Evolutionary conservation across 2,113 vertebrate genomes (phyloP).

Genomic region (Neopipo cinnamomea): DNA sequence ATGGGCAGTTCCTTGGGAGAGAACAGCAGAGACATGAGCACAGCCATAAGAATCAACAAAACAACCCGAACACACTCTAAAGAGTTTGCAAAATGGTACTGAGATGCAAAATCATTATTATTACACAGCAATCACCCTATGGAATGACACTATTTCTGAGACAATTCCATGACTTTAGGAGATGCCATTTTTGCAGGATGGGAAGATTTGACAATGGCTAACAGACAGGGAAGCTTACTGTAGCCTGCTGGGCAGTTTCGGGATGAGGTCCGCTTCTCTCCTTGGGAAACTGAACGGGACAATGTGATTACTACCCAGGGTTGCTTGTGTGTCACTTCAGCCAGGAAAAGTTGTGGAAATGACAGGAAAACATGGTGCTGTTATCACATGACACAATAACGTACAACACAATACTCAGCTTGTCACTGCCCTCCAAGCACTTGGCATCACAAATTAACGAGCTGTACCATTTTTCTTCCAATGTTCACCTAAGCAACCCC

Average conservation of each 20-base stretch:
- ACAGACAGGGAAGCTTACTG: slow-evolving; percentile 60
- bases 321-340: slow-evolving; percentile 56
- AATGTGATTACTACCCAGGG: slow-evolving; percentile 53
- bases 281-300: slow-evolving; percentile 61
- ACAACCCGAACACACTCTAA: background rate
- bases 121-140: background rate
- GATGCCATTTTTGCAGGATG: slow-evolving; percentile 27
- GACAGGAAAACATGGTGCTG: slow-evolving; percentile 54
- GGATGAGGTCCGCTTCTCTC: slow-evolving; percentile 58
- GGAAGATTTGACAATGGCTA: slow-evolving; percentile 43
- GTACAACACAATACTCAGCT: background rate
- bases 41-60: background rate
- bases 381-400: slow-evolving; percentile 44
- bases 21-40: background rate
- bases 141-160: slow-evolving; percentile 28
- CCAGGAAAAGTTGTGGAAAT: slow-evolving; percentile 54
- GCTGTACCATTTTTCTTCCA: background rate
- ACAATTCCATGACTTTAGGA: background rate
- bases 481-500: background rate
- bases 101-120: background rate
- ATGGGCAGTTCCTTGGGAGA: background rate
- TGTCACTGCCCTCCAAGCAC: background rate
- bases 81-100: background rate
- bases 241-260: slow-evolving; percentile 56
- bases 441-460: background rate